Conservation (phyloP, 2,113 vertebrate genomes). For the Empidonax traillii region DNA sequence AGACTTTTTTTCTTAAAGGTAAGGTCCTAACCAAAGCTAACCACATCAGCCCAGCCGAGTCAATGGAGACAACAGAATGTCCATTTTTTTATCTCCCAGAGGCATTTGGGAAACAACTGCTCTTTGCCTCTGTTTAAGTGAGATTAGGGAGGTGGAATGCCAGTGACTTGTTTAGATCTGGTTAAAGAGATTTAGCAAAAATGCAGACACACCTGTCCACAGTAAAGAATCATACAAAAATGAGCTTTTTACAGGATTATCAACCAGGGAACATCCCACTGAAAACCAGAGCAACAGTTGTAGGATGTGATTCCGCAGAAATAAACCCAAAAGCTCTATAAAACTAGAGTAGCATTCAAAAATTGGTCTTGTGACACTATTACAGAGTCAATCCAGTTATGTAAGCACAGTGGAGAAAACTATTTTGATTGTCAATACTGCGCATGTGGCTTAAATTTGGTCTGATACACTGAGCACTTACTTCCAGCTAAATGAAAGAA, state of each 20-base stretch:
- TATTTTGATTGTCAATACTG: not conserved
- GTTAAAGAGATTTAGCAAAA: not conserved
- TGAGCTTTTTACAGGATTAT: not conserved
- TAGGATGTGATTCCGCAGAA: not conserved
- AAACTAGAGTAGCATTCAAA: not conserved
- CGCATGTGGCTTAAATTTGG: not conserved
- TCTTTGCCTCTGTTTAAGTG: not conserved
- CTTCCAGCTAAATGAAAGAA: not conserved
- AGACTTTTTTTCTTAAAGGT: not conserved
- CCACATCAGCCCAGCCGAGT: not conserved
- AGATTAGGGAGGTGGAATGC: not conserved
- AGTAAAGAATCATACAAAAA: not conserved
- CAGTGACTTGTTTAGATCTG: not conserved
- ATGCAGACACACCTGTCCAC: not conserved
- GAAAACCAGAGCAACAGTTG: not conserved
- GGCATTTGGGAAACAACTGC: not conserved
- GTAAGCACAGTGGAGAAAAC: not conserved
- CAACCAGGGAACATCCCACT: not conserved
- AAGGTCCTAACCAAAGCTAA: not conserved
- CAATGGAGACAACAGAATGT: not conserved
- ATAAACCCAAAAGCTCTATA: not conserved
- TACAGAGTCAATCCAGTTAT: not conserved
- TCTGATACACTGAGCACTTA: not conserved
- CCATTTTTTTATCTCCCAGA: not conserved
- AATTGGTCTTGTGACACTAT: not conserved